Evolutionary conservation across 2,113 vertebrate species (phyloP), one percentile per base, ranked within the genome.

Genomic region (Pelecanoides urinatrix): DNA sequence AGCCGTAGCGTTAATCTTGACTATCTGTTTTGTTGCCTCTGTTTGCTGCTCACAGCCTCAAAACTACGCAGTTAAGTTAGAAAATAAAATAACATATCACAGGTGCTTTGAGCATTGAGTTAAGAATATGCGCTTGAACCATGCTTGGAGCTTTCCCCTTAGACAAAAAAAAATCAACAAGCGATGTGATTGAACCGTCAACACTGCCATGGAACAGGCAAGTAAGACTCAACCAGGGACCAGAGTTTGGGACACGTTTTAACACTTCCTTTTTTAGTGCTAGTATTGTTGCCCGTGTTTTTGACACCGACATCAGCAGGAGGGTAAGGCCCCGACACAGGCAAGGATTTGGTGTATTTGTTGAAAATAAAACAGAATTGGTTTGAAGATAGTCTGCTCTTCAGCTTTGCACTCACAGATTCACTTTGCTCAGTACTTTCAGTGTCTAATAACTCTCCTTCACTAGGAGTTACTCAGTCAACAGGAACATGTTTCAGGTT

Each of bases 131-230:
- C 25, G 42, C 30, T 66, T 55, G 52, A 72, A 16, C 52, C 13
- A 3, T 5, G 13, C 70, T 29, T 27, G 22, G 49, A 73, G 11
- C 63, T 80, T 71, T 86, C 8, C 42, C 52, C 23, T 55, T 45
- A 66, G 58, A 27, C 13, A 40, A 16, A 80, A 16, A 79, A 63
- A 30, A 9, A 2, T 32, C 13, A 36, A 0, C 16, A 13, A 25
- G 34, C 0, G 1, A 32, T n/a, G 32, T 6, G 16, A 13, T 0
- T 14, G 50, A 80, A 18, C 26, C 6, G 0, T 23, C 2, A 6
- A 0, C 38, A 12, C 30, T 2, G 0, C n/a, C 14, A 1, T 11
- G 16, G 44, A 17, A 8, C 29, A 45, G 66, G 36, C 66, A 65
- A 63, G 66, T 5, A 18, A 65, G 32, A 7, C 66, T 74, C 61